These are phyloP conservation scores for Oligia fasciuncula DNA, from an alignment of 2,888 invertebrate genomes.

Conservation along the genomic window DNA sequence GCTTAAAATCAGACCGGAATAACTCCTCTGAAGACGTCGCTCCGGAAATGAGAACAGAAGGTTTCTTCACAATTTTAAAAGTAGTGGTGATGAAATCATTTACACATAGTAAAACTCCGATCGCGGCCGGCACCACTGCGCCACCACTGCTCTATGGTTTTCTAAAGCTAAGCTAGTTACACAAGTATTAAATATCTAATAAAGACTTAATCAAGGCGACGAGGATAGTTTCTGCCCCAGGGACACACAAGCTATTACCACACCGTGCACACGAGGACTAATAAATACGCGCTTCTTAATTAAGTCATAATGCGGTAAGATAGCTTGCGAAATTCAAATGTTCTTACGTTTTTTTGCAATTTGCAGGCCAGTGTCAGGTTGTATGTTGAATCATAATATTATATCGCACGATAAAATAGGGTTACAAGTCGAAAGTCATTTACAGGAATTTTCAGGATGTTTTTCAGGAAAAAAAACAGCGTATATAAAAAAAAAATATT, in stretches of 20 bases:
- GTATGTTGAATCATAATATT: no score
- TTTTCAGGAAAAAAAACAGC: no score
- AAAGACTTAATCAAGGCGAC: conserved; percentile 2
- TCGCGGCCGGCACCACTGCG: background rate
- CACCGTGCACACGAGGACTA: conserved; percentile 15
- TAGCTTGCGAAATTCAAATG: background rate
- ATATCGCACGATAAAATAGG: no score
- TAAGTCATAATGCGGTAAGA: conserved; percentile 22
- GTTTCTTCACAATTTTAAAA: background rate
- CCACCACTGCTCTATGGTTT: background rate
- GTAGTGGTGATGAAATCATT: background rate
- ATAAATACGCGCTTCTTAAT: conserved; percentile 40
- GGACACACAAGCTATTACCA: conserved; percentile 37
- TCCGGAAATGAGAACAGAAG: conserved; percentile 13
- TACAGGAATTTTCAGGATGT: no score
- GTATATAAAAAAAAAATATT: no score
- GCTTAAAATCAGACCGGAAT: background rate
- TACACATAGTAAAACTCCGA: background rate
- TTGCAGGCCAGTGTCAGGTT: no score
- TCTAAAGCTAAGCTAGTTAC: conserved; percentile 2
- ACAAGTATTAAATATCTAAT: conserved; percentile 16
- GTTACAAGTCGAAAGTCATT: no score
- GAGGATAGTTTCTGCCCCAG: conserved; percentile 5
- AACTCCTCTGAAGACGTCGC: background rate
- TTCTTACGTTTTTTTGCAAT: no score